These are phyloP conservation scores for Orussus abietinus DNA, from an alignment of 1,140 invertebrate species.

Conservation along the genomic window DNA sequence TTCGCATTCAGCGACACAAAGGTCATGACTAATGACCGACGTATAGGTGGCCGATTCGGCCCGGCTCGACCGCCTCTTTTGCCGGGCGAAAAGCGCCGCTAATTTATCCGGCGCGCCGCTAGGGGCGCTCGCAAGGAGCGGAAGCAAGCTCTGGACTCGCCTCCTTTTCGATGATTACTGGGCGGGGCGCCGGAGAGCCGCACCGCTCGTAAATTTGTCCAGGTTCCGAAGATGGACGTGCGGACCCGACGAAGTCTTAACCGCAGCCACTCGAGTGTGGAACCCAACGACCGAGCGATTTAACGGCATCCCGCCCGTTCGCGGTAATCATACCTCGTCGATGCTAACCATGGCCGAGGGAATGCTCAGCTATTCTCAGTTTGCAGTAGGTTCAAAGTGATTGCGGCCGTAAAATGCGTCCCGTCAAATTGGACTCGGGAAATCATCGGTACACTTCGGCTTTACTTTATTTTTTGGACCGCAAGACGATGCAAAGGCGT, in stretches of 20 bases:
- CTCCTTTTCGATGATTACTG: constrained; percentile 21
- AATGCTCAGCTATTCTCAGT: not conserved
- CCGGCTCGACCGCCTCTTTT: not conserved
- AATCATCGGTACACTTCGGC: too few species aligned
- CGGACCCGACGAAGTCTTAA: too few species aligned
- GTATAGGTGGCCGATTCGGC: constrained; percentile 15
- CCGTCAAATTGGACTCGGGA: too few species aligned
- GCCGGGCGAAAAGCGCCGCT: constrained; percentile 21
- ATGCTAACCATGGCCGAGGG: not conserved
- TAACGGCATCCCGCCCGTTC: constrained; percentile 5
- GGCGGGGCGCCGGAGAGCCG: constrained; percentile 17
- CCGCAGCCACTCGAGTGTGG: constrained; percentile 6
- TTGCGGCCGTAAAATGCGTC: constrained; percentile 22
- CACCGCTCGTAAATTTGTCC: constrained; percentile 24
- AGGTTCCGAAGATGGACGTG: too few species aligned
- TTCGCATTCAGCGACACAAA: constrained; percentile 31
- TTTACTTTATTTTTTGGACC: too few species aligned
- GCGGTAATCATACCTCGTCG: not conserved
- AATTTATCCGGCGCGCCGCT: constrained; percentile 23
- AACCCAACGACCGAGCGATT: constrained; percentile 2
- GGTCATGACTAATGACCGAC: constrained; percentile 39
- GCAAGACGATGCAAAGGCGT: too few species aligned
- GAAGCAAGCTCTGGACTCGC: not conserved
- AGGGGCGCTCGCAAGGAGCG: constrained; percentile 1
- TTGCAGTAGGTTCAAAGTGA: constrained; percentile 23